A percentile compares a stretch with the other conserved stretches of the same genome.
These are phyloP conservation scores for Campylomormyrus numenius DNA, from an alignment of 2,113 vertebrate genomes.

Conservation along the genomic window DNA sequence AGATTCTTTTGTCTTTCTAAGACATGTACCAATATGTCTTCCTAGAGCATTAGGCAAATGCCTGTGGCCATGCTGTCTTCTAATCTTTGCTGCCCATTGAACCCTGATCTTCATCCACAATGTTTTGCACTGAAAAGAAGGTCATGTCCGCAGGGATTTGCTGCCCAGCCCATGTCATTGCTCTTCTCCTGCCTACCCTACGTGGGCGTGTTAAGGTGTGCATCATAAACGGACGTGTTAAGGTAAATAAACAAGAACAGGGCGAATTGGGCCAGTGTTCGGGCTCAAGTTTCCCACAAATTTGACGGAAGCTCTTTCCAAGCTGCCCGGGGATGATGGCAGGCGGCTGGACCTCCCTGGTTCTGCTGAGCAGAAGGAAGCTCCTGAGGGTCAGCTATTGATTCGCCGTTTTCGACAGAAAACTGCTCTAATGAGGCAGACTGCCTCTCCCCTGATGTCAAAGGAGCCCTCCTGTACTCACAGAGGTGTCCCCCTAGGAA, in stretches of 20 bases:
- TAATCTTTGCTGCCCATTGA: background rate
- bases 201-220: background rate
- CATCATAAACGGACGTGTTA: background rate
- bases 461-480: background rate
- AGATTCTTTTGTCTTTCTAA: background rate
- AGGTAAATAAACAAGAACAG: background rate
- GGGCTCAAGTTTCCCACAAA: background rate
- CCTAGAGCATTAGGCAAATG: too few relatives aligned
- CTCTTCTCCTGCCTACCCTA: background rate
- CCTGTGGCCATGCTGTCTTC: background rate
- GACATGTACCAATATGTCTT: background rate
- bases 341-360: background rate
- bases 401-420: slow-evolving; percentile 8
- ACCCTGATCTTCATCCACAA: background rate
- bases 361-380: background rate
- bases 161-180: background rate
- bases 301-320: background rate
- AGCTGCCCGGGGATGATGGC: background rate
- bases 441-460: slow-evolving; percentile 4
- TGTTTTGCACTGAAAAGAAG: background rate
- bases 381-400: slow-evolving; percentile 18
- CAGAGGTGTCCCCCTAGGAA: background rate
- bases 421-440: background rate
- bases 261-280: background rate
- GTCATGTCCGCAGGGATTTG: background rate